These are phyloP conservation scores for Eudasyphora cyanicolor DNA, from an alignment of 2,888 invertebrate genomes.

Conservation along the genomic window DNA sequence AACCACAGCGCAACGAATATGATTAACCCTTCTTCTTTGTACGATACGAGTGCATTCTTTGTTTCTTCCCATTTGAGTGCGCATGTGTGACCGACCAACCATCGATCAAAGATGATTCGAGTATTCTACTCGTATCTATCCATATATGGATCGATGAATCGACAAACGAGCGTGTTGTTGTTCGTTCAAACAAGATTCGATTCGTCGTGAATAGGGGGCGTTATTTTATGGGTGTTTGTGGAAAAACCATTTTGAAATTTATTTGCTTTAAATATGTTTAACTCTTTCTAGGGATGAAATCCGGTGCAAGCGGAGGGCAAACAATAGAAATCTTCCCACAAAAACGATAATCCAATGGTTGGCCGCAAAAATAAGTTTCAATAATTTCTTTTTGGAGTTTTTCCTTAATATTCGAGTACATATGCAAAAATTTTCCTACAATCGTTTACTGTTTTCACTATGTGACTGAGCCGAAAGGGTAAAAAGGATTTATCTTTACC, in stretches of 20 bases:
- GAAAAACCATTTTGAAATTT: slow-evolving; percentile 29
- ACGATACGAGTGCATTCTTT: too few relatives aligned
- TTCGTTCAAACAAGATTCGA: background rate
- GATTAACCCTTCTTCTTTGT: slow-evolving; percentile 70
- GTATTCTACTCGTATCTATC: too few relatives aligned
- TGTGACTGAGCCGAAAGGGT: background rate
- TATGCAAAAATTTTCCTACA: slow-evolving; percentile 36
- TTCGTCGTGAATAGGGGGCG: slow-evolving; percentile 3
- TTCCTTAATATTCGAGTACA: background rate
- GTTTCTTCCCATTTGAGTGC: too few relatives aligned
- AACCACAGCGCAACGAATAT: slow-evolving; percentile 71
- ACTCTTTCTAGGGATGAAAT: slow-evolving; percentile 11
- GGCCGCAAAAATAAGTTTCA: slow-evolving; percentile 65
- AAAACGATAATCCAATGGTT: slow-evolving; percentile 71
- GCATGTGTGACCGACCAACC: slow-evolving; percentile 34
- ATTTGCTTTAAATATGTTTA: background rate
- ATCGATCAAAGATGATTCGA: slow-evolving; percentile 13
- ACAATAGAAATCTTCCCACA: slow-evolving; percentile 67
- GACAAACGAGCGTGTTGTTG: background rate
- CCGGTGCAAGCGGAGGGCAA: background rate
- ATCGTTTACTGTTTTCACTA: background rate
- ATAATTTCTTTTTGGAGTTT: slow-evolving; percentile 16
- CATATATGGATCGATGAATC: slow-evolving; percentile 19
- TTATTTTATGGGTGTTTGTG: slow-evolving; percentile 23
- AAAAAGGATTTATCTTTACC: slow-evolving; percentile 15